Base-by-base conservation (phyloP, 1,140 invertebrate species). In the Neoseiulus cucumeris region DNA sequence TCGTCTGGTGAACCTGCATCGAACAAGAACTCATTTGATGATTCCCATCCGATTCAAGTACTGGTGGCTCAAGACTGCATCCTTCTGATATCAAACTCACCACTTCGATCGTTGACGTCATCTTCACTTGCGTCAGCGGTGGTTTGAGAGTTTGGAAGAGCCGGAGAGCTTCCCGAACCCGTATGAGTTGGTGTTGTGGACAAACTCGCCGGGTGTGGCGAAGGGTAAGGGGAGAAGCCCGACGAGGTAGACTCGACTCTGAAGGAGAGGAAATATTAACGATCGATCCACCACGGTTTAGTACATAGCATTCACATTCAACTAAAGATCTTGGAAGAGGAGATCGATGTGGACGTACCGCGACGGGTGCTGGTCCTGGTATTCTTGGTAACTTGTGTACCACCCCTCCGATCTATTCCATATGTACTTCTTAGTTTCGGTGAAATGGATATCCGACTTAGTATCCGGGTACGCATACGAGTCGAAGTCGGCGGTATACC, bases 341-440 rank as follows among this genome's bases (percentile, higher is more conserved):
- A n/a, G n/a, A 39, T 6, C 33, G 22, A 12, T 1, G 22, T 33
- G 18, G 7, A 47, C 45, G 12, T 25, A 59, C 51, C 51, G 51
- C 51, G 51, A 59, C 14, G 51, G 51, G 22, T 59, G 51, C 25
- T 59, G 51, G 25, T 59, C 33, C 51, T 59, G 51, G 22, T 59
- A 59, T 25, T 59, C 51, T 33, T 59, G 51, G 9, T 59, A 59
- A 25, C 25, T 33, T 29, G 51, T 59, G 51, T 59, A 59, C 51
- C 51, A 59, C 51, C 51, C 51, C 9, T 59, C 51, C 22, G 51
- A 59, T 59, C 51, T 59, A 59, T 59, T 59, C 51, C 51, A 59
- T 59, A 59, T 59, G 51, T 59, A 59, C 22, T 59, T 59, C 9
- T 59, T 59, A 20, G 14, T 59, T 2, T 59, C 51, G 25, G 51